Conservation (phyloP, 1,140 invertebrate genomes). For the Nasonia vitripennis region DNA sequence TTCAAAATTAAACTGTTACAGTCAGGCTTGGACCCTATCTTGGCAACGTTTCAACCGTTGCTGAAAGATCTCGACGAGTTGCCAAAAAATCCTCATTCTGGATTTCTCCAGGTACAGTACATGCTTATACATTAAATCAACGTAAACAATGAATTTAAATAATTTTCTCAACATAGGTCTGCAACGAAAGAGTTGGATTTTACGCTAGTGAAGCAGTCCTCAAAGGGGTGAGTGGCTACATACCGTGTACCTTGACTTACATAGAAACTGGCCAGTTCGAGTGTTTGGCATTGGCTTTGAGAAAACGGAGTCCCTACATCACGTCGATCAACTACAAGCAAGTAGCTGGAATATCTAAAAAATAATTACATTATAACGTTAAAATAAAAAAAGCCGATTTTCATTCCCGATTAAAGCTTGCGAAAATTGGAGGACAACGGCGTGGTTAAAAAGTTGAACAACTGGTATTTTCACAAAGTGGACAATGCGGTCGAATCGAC, state of each 20-base stretch:
- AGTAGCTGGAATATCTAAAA: neutral
- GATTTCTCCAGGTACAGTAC: constrained; percentile 12
- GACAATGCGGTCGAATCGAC: no score
- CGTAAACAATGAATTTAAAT: neutral
- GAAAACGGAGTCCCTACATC: constrained; percentile 24
- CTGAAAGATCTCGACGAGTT: constrained; percentile 17
- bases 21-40: constrained; percentile 1
- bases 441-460: constrained; percentile 4
- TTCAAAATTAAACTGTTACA: neutral
- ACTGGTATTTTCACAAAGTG: constrained; percentile 1
- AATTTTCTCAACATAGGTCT: constrained; percentile 19
- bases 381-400: no score
- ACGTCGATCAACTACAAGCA: constrained; percentile 26
- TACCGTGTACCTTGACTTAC: constrained; percentile 27
- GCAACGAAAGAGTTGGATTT: constrained; percentile 31
- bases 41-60: neutral
- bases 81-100: constrained; percentile 11
- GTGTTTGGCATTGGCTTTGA: constrained; percentile 16
- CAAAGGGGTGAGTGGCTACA: neutral
- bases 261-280: constrained; percentile 36
- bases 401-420: neutral
- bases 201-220: constrained; percentile 8
- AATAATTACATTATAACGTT: no score
- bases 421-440: constrained; percentile 24
- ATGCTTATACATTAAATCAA: neutral